Base-by-base conservation (phyloP, 2,888 invertebrate genomes). In the Plagodis pulveraria region DNA sequence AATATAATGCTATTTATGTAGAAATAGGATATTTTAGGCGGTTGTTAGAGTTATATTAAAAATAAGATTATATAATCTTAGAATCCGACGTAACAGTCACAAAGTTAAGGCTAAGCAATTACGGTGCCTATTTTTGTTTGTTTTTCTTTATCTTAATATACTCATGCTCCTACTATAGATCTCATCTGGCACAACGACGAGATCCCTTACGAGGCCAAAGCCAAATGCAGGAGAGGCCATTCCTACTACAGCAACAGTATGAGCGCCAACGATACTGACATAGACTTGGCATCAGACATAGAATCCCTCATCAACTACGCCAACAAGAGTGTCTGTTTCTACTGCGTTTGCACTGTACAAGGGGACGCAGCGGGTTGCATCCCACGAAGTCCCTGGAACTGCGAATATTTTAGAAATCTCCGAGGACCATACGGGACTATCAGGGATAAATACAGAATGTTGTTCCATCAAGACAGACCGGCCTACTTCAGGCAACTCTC, bases 121-220 rank as follows among this genome's bases (percentile, higher is more conserved):
- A 38, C 6, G 9, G 38, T 38, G 38, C 1, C 38, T 38, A 4
- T 38, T 6, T 9, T 8, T 38, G 9, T 9, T 8, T 1, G 38
- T 6, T 38, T 9, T 5, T 38, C 32, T 12, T 53, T 38, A 57
- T 49, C 9, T 60, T 0, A 46, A 46, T 40, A 12, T 22, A 46
- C 10, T 38, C 1, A 38, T 9, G 38, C 45, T 45, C 42, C 36
- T 36, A 66, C 50, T 61, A 49, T 83, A 90, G 91, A 91, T 83
- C 83, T 83, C 67, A 69, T 91, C 50, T 91, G 89, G 89, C 89
- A 90, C 74, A 79, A 85, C 70, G 89, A 87, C 63, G 91, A 91
- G 66, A 87, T 91, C 8, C 90, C 91, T 0, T 88, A 87, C 72
- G 69, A 77, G 0, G 40, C 81, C 0, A 72, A 72, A 2, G 83